Percentiles rank a stretch among this genome's conserved stretches.
Evolutionary conservation across 2,888 invertebrate species (phyloP).

Genomic region (Andrena haemorrhoa): DNA sequence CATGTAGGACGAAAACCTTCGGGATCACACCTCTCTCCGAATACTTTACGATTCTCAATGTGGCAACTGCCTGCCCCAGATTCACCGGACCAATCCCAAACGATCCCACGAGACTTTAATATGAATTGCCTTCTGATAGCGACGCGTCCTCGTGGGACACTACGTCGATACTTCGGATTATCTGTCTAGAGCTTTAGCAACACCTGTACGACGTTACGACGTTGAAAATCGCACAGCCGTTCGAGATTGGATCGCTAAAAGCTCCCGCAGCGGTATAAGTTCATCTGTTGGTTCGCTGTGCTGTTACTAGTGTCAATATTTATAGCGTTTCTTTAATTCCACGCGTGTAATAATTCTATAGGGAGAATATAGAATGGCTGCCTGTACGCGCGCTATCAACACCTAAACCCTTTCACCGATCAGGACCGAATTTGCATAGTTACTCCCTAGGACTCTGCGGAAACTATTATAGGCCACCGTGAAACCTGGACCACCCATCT

Average conservation of each 20-base stretch:
- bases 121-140: constrained; percentile 77
- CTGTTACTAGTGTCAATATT: no score
- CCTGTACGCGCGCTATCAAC: no score
- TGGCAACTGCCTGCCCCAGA: constrained; percentile 76
- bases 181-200: constrained; percentile 66
- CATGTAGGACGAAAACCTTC: constrained; percentile 65
- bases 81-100: constrained; percentile 76
- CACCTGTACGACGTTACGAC: constrained; percentile 51
- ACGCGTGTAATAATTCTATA: no score
- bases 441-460: no score
- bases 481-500: no score
- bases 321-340: no score
- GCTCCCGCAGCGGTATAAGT: background rate
- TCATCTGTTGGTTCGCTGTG: no score
- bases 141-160: constrained; percentile 69
- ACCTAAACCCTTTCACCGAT: no score
- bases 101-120: constrained; percentile 79
- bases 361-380: no score
- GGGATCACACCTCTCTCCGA: constrained; percentile 66
- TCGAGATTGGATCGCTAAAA: constrained; percentile 32
- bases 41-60: constrained; percentile 77
- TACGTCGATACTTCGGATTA: constrained; percentile 75
- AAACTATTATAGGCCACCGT: no score
- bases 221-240: constrained; percentile 45
- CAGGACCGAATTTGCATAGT: no score